Conservation (phyloP, 2,113 vertebrate species). For the Spea multiplicata region DNA sequence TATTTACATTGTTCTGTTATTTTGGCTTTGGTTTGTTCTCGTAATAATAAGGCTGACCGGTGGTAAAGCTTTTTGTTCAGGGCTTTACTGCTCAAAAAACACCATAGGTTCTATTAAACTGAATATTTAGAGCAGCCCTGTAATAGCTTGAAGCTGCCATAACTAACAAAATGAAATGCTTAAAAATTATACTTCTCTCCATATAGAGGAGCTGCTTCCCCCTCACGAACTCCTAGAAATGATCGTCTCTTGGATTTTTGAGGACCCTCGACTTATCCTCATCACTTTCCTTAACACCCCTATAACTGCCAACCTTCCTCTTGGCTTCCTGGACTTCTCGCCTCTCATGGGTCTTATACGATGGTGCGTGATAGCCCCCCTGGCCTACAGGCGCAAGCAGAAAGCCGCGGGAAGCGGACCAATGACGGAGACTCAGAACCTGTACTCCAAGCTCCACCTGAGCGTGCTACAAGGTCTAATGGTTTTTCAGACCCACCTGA, state of each 20-base stretch:
- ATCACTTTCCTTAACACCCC: constrained; percentile 92
- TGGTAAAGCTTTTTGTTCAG: too few species aligned
- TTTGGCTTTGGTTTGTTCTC: too few species aligned
- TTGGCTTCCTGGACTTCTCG: constrained; percentile 87
- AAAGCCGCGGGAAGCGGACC: constrained; percentile 69
- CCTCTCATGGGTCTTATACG: constrained; percentile 84
- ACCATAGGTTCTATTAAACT: too few species aligned
- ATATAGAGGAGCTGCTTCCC: constrained; percentile 87
- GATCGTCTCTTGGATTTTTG: constrained; percentile 90
- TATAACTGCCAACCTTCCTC: constrained; percentile 79
- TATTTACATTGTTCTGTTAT: too few species aligned
- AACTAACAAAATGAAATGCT: too few species aligned
- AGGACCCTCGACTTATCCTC: constrained; percentile 86
- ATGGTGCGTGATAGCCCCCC: constrained; percentile 90
- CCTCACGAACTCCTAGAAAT: constrained; percentile 86
- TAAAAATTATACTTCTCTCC: fast-evolving
- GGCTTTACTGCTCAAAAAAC: too few species aligned
- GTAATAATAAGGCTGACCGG: too few species aligned
- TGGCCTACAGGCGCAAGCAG: constrained; percentile 77
- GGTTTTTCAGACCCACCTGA: constrained; percentile 83
- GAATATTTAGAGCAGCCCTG: too few species aligned
- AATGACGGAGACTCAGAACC: constrained; percentile 50
- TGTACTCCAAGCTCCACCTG: constrained; percentile 92
- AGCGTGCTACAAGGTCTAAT: constrained; percentile 90
- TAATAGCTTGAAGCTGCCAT: too few species aligned